These are phyloP conservation scores for Dasyurus viverrinus DNA, from an alignment of 2,113 vertebrate species.

Conservation along the genomic window DNA sequence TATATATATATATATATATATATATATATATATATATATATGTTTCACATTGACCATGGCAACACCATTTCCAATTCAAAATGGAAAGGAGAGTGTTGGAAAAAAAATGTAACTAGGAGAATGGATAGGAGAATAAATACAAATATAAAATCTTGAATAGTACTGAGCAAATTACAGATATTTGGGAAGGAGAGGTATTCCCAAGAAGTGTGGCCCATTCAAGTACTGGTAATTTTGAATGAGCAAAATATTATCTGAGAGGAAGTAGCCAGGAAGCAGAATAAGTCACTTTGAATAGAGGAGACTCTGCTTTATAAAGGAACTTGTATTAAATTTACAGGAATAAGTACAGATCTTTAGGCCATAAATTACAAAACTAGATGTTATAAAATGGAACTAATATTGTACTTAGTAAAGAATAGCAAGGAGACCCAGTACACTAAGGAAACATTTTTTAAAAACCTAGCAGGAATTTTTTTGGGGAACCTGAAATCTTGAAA, in stretches of 20 bases:
- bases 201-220: not conserved
- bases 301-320: not conserved
- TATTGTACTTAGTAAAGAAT: not conserved
- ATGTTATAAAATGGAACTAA: not conserved
- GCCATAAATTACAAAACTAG: not conserved
- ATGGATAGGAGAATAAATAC: not conserved
- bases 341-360: not conserved
- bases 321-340: not conserved
- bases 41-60: not conserved
- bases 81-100: not conserved
- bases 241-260: not conserved
- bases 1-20: no score
- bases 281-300: not conserved
- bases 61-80: not conserved
- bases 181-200: not conserved
- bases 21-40: no score
- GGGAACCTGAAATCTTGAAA: not conserved
- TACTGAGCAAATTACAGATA: not conserved
- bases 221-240: not conserved
- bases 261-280: not conserved
- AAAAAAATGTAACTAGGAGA: not conserved
- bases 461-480: not conserved
- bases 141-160: not conserved
- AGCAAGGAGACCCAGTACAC: not conserved
- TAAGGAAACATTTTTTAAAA: no score